Conservation (phyloP, 1,140 invertebrate genomes). For the Atta texana region DNA sequence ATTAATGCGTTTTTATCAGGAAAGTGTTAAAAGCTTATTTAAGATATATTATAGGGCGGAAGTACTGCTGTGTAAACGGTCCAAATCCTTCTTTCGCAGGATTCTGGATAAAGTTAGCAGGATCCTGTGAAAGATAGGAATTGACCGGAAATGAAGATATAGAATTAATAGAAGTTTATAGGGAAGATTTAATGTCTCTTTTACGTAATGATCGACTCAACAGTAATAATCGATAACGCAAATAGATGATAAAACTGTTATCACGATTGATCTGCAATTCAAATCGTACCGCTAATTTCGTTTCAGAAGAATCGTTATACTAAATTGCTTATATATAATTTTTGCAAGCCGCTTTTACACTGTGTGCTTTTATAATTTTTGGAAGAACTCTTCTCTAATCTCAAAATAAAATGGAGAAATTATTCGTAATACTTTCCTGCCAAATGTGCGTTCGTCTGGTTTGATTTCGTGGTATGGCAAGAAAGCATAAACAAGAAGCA, state of each 20-base stretch:
- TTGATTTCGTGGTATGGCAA: constrained; percentile 7
- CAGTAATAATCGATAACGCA: constrained; percentile 55
- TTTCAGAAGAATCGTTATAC: constrained; percentile 8
- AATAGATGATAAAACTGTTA: constrained; percentile 30
- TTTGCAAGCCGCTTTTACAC: neutral
- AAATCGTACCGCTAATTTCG: constrained; percentile 27
- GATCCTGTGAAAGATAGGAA: constrained; percentile 53
- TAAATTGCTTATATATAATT: constrained; percentile 48
- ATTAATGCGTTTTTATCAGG: constrained; percentile 16
- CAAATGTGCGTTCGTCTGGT: constrained; percentile 3
- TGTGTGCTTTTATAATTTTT: neutral
- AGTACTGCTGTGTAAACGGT: constrained; percentile 46
- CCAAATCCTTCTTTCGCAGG: constrained; percentile 52
- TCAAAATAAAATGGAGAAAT: neutral
- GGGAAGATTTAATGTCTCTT: neutral
- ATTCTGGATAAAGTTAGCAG: constrained; percentile 30
- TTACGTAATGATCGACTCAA: constrained; percentile 45
- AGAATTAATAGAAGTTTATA: constrained; percentile 27
- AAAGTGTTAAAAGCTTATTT: constrained; percentile 33
- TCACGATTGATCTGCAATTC: constrained; percentile 37
- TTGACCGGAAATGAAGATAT: neutral
- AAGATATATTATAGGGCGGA: constrained; percentile 37
- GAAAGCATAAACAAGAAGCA: constrained; percentile 27
- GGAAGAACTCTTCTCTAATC: neutral
- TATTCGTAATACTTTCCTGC: constrained; percentile 11